Conservation (phyloP, 23 tunicate genomes). For the Halocynthia roretzi region DNA sequence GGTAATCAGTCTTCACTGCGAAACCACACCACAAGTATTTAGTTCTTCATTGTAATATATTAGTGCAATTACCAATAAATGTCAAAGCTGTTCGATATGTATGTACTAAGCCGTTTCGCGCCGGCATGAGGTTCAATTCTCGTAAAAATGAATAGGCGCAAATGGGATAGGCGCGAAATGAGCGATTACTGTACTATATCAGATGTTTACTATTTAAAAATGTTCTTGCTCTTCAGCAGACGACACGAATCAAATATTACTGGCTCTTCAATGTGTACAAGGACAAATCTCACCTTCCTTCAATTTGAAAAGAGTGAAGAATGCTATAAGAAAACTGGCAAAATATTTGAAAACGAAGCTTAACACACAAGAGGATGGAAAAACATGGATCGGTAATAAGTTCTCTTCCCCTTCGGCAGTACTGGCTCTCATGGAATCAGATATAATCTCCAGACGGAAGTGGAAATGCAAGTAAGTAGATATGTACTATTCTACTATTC, state of each 20-base stretch:
- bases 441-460: neutral
- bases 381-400: conserved; percentile 2
- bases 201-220: too few relatives aligned
- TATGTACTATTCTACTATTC: neutral
- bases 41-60: too few relatives aligned
- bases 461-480: neutral
- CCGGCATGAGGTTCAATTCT: too few relatives aligned
- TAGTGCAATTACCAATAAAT: too few relatives aligned
- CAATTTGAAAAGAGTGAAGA: neutral
- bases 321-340: neutral
- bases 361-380: neutral
- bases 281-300: neutral
- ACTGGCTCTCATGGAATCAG: neutral
- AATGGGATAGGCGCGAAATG: too few relatives aligned
- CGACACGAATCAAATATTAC: neutral
- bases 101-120: too few relatives aligned
- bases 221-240: neutral
- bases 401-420: neutral
- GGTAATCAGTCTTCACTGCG: too few relatives aligned
- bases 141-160: too few relatives aligned
- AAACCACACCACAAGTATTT: too few relatives aligned
- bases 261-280: neutral
- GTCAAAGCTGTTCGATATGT: too few relatives aligned
- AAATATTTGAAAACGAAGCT: neutral
- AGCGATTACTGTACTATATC: too few relatives aligned